Evolutionary conservation across 2,797 vertebrate genomes (phyloP), one percentile per base, ranked within the genome.

Genomic region (Enteromius treurensis): DNA sequence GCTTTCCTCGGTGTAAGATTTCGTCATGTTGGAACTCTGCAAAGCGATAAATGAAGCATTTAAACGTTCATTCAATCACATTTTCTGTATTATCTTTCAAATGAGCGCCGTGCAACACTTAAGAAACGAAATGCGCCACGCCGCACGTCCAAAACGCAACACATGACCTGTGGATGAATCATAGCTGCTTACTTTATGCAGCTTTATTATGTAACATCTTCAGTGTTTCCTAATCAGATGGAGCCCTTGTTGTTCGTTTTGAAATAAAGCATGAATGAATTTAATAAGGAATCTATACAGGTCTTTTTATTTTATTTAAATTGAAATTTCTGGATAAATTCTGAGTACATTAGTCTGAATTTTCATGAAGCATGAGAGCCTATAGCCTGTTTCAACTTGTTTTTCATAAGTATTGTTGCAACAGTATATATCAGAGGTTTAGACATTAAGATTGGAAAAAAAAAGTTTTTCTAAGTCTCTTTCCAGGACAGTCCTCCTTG

Each of bases 1-100:
- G 87, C 93, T 94, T 49, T 92, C 96, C 88, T 98, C 97, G 51
- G 92, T 95, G 91, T 96, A 96, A 2, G 97, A 98, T 90, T 97
- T 97, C 86, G 98, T 99, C 97, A 99, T 98, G 91, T 91, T 95
- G 60, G 58, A 85, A 82, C 82, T 85, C 86, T 84, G 84, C 55
- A 74, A 80, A 87, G 34, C 60, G 32, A 77, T 3, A 81, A 5
- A 29, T 13, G 13, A 67, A n/a, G 29, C 45, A 17, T 29, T 79
- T 83, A n/a, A 55, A 49, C 68, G 47, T 70, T 7, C 7, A 34
- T 32, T 23, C 7, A 34, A 14, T 32, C 3, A 13, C 6, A 5
- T 13, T 32, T 5, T 29, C 15, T 8, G 53, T 60, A 3, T 60
- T 37, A 14, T 69, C 4, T 71, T 71, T 69, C 3, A 40, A 19